Evolutionary conservation across 92 coral and sea anemone species (phyloP), one percentile per base, ranked within the genome.

Genomic region (Porites rus): DNA sequence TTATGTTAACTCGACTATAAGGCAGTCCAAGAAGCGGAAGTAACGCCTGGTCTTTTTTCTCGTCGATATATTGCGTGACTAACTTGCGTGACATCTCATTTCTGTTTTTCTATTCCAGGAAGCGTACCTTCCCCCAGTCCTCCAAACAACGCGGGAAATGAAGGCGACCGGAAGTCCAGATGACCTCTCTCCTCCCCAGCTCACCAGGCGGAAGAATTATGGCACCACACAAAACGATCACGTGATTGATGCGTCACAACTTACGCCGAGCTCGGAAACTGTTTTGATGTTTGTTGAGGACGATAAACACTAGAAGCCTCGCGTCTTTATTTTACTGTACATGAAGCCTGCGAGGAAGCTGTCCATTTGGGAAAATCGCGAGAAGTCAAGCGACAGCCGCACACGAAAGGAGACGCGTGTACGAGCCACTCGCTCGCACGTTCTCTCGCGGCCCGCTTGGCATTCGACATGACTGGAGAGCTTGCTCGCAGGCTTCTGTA

Each of bases 111-210:
- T 83, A 43, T 82, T 73, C 25, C 88, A 97, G 99, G 99, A 97
- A 78, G 98, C 99, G n/a, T 97, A 95, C 77, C 94, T 97, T n/a
- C 97, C 99, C 3, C 99, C 99, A 8, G 98, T 95, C 18, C 92
- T 97, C 73, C 98, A 93, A 21, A 90, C 94, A 61, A 72, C 93
- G 77, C 91, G 92, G 17, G 94, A 94, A 51, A 85, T 82, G 87
- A 78, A 72, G 54, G 85, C 80, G 3, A 60, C 74, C 28, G 65
- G 89, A 60, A 88, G 90, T 67, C 72, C 77, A 12, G 88, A 91
- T 69, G 93, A 77, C 77, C 53, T 68, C 8, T 86, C 79, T 75
- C 98, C 98, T 6, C 92, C 98, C 51, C 98, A 94, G 87, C 94
- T 94, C 21, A 94, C 98, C 72, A 81, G 98, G 74, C 93, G 98